Percentiles rank a stretch among this genome's conserved stretches.
These are phyloP conservation scores for Tupaia tana DNA, from an alignment of 2,113 vertebrate genomes.

Conservation along the genomic window DNA sequence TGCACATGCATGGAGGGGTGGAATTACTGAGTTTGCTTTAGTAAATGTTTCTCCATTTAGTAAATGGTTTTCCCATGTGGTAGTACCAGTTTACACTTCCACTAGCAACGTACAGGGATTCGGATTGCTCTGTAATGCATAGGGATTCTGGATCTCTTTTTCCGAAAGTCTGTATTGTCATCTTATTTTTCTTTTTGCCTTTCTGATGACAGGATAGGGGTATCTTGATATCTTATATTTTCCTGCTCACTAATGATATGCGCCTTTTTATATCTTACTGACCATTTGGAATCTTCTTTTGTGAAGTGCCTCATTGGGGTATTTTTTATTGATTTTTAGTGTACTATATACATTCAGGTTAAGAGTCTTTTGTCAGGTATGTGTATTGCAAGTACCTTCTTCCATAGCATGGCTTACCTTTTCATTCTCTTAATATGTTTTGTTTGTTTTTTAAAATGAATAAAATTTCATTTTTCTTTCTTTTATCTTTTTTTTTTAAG, in stretches of 20 bases:
- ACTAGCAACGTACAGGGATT: rapidly evolving
- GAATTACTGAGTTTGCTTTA: rapidly evolving
- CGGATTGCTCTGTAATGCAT: too few relatives aligned
- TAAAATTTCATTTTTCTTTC: background rate
- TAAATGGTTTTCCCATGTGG: background rate
- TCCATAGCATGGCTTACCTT: background rate
- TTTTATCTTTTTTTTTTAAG: too few relatives aligned
- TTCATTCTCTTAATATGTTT: background rate
- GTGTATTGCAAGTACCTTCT: too few relatives aligned
- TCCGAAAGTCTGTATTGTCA: too few relatives aligned
- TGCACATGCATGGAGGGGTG: rapidly evolving
- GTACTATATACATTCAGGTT: background rate
- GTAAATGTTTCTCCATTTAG: background rate
- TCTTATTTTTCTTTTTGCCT: background rate
- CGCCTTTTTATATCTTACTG: background rate
- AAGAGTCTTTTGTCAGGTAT: background rate
- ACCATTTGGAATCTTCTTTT: background rate
- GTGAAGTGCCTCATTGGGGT: background rate
- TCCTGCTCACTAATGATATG: background rate
- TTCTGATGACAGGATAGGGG: background rate
- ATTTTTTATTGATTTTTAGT: background rate
- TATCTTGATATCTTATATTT: background rate
- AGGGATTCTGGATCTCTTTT: background rate
- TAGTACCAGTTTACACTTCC: rapidly evolving
- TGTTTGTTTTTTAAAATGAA: background rate